These are phyloP conservation scores for Ardeotis arabs DNA, from an alignment of 2,113 vertebrate species.

Conservation along the genomic window DNA sequence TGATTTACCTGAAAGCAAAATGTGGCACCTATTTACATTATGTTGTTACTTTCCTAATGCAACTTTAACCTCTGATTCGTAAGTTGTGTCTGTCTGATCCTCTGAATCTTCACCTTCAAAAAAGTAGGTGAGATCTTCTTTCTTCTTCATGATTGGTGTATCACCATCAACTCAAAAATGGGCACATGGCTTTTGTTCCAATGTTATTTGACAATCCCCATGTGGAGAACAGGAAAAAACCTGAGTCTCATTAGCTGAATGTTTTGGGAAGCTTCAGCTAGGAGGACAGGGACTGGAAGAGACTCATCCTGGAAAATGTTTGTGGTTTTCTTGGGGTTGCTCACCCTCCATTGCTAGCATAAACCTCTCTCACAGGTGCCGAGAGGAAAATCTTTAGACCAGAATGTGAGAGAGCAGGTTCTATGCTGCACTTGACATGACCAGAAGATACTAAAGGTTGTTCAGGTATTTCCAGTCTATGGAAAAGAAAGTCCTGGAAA, in stretches of 20 bases:
- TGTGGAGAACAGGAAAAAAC: neutral
- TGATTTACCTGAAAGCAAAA: neutral
- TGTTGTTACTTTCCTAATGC: neutral
- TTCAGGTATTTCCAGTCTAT: neutral
- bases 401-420: neutral
- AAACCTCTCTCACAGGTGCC: neutral
- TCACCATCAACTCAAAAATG: neutral
- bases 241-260: neutral
- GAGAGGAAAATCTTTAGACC: neutral
- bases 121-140: neutral
- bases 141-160: neutral
- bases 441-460: neutral
- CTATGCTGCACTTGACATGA: neutral
- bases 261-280: neutral
- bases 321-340: neutral
- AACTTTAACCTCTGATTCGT: neutral
- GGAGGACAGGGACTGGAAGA: neutral
- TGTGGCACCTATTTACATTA: neutral
- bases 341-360: neutral
- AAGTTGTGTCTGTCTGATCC: neutral
- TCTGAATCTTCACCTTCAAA: neutral
- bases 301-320: neutral
- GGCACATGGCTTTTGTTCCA: neutral
- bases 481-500: neutral
- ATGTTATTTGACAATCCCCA: neutral